Evolutionary conservation across 2,888 invertebrate species (phyloP).

Genomic region (Crioceris asparagi): DNA sequence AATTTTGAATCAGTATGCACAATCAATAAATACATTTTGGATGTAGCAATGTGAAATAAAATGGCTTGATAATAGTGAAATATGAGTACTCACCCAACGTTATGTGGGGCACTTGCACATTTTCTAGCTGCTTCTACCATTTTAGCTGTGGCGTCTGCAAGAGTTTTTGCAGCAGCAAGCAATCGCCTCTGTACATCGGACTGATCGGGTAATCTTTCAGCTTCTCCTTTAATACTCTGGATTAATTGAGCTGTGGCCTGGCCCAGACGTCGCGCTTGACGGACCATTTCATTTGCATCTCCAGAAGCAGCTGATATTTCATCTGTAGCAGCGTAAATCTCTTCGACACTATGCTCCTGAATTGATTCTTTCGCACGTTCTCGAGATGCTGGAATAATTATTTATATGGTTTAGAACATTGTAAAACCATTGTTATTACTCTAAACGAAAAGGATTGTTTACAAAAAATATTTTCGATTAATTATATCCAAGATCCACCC

Average conservation of each 20-base stretch:
- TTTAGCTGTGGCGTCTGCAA: constrained; percentile 92
- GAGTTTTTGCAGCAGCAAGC: constrained; percentile 85
- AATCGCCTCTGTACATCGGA: constrained; percentile 68
- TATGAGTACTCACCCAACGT: constrained; percentile 43
- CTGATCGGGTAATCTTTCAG: constrained; percentile 76
- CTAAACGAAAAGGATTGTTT: too few relatives aligned
- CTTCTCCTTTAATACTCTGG: constrained; percentile 89
- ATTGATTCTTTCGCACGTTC: constrained; percentile 53
- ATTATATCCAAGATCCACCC: too few relatives aligned
- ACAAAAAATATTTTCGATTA: too few relatives aligned
- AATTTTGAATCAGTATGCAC: constrained; percentile 21
- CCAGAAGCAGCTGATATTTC: constrained; percentile 74
- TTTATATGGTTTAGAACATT: too few relatives aligned
- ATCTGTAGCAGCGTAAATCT: constrained; percentile 82
- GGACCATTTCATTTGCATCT: constrained; percentile 88
- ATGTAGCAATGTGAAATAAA: too few relatives aligned
- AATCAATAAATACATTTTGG: too few relatives aligned
- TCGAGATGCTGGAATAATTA: constrained; percentile 39
- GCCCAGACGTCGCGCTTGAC: constrained; percentile 81
- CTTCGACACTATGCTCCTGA: constrained; percentile 74
- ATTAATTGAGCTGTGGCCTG: constrained; percentile 92
- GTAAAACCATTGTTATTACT: too few relatives aligned
- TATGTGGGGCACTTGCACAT: constrained; percentile 77
- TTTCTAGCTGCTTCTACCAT: constrained; percentile 92
- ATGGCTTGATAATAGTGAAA: background rate